Evolutionary conservation across 2,113 vertebrate genomes (phyloP).

Genomic region (Melospiza melodia): DNA sequence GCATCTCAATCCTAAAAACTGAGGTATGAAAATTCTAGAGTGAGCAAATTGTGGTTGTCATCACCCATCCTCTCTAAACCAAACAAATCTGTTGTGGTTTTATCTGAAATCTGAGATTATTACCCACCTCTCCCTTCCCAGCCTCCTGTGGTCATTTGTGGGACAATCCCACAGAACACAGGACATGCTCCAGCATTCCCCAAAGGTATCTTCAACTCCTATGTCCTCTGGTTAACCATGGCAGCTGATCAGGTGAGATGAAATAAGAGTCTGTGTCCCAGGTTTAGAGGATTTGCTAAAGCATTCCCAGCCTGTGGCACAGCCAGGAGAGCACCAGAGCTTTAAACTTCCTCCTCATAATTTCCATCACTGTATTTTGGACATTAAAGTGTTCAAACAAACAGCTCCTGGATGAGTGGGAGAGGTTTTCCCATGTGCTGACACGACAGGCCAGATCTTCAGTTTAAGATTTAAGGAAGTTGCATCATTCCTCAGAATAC

Average conservation of each 20-base stretch:
- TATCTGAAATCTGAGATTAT: background rate
- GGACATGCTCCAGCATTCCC: background rate
- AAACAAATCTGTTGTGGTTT: background rate
- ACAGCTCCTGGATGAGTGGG: background rate
- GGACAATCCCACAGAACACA: background rate
- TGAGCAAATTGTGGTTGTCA: fast-evolving
- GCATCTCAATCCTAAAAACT: background rate
- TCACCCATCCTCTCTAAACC: background rate
- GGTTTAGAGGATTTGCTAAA: background rate
- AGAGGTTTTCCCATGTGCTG: background rate
- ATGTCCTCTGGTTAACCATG: background rate
- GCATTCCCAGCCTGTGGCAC: background rate
- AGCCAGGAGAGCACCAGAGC: background rate
- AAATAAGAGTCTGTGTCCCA: background rate
- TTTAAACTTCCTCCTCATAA: background rate
- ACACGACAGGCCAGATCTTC: background rate
- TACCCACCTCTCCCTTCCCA: background rate
- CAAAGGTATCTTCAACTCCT: background rate
- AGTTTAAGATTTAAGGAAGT: background rate
- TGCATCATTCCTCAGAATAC: background rate
- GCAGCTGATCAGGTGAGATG: background rate
- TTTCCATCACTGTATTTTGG: background rate
- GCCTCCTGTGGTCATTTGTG: background rate
- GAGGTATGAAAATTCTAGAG: background rate
- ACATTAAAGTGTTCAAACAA: background rate